A percentile compares a stretch with the other conserved stretches of the same genome.
These are phyloP conservation scores for Protomyctophum bolini DNA, from an alignment of 2,113 vertebrate species.

Conservation along the genomic window DNA sequence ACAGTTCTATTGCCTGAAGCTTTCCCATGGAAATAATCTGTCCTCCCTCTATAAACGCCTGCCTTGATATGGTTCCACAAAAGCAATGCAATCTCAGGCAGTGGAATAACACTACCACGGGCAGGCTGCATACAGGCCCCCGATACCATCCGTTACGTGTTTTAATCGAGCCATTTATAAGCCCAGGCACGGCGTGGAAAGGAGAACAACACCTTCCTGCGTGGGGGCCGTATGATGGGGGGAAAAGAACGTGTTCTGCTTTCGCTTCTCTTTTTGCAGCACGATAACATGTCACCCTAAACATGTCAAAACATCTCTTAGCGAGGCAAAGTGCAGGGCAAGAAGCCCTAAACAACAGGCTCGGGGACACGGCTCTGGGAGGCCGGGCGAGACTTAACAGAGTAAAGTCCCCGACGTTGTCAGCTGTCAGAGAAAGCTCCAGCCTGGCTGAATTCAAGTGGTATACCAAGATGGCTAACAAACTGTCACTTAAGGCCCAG, in stretches of 20 bases:
- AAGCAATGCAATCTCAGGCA: conserved; percentile 67
- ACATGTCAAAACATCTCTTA: conserved; percentile 59
- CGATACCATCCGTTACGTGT: conserved; percentile 52
- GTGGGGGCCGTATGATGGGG: no score
- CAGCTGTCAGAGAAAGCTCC: conserved; percentile 59
- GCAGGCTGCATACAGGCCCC: conserved; percentile 54
- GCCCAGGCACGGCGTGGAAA: conserved; percentile 39
- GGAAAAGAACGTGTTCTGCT: neutral
- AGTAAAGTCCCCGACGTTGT: conserved; percentile 45
- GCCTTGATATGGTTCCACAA: conserved; percentile 63
- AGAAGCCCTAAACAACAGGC: conserved; percentile 40
- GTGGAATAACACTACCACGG: conserved; percentile 52
- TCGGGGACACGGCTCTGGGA: conserved; percentile 28
- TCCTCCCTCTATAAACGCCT: conserved; percentile 65
- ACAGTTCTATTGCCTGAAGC: conserved; percentile 69
- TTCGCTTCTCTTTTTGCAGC: conserved; percentile 38
- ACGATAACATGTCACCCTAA: conserved; percentile 58
- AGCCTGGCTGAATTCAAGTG: conserved; percentile 21
- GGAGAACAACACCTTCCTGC: conserved; percentile 33
- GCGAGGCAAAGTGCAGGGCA: conserved; percentile 35
- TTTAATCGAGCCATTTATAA: conserved; percentile 69
- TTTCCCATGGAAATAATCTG: conserved; percentile 74
- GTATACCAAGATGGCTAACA: conserved; percentile 54
- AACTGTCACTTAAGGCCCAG: conserved; percentile 60
- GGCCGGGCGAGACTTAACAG: conserved; percentile 30